These are phyloP conservation scores for Pampusana beccarii DNA, from an alignment of 2,113 vertebrate species.

Conservation along the genomic window DNA sequence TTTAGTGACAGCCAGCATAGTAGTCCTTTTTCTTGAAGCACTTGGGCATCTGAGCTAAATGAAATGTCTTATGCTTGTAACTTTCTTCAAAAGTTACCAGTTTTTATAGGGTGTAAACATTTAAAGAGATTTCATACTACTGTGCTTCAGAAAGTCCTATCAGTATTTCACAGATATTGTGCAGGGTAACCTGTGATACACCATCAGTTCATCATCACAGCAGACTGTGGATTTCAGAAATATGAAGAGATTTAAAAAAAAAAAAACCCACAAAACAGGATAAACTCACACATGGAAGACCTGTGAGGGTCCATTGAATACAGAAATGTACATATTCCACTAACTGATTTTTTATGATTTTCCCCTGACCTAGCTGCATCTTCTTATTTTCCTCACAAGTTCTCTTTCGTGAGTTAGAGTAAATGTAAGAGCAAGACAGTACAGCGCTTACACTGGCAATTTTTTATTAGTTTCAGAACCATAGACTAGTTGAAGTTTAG, in stretches of 20 bases:
- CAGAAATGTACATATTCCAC: neutral
- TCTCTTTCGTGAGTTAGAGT: neutral
- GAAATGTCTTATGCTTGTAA: neutral
- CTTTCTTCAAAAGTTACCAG: neutral
- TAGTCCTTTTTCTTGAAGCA: neutral
- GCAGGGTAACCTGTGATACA: neutral
- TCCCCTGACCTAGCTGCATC: neutral
- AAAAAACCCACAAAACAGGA: no score
- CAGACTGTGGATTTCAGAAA: neutral
- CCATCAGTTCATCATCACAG: neutral
- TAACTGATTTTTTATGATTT: neutral
- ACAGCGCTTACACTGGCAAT: neutral
- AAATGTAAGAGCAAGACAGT: neutral
- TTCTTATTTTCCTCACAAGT: neutral
- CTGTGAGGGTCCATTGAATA: rapidly evolving
- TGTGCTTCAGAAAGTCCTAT: neutral
- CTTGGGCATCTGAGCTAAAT: neutral
- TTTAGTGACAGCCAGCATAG: neutral
- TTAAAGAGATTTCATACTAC: neutral
- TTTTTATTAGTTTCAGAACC: neutral
- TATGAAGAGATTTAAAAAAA: neutral
- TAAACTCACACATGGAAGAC: neutral
- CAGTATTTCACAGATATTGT: neutral
- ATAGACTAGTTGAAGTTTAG: neutral
- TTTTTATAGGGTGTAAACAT: neutral